Evolutionary conservation across 1,140 invertebrate genomes (phyloP), one percentile per base, ranked within the genome.

Genomic region (Rhynchophorus ferrugineus): DNA sequence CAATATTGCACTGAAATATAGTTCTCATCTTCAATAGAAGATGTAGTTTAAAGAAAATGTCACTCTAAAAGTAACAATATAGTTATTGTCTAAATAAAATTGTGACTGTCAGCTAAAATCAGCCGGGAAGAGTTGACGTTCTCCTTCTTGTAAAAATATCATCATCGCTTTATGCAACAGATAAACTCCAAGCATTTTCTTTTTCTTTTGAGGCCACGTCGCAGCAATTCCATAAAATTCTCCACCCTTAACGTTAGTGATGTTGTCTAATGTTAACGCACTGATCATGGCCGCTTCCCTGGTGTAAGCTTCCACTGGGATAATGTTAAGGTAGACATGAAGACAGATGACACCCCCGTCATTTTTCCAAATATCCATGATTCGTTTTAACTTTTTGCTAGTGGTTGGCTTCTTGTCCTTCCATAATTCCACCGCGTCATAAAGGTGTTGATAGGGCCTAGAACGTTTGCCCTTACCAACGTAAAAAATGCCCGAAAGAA

Each of bases 201-300:
- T 83, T 49, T 89, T 76, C 41, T 80, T 78, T 22, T 72, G 64
- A 2, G 74, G 74, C 91, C 89, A 95, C 0, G 80, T 81, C n/a
- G 79, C 73, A 0, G 81, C 74, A 0, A 79, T 70, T 0, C 91
- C 91, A 65, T 95, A 94, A 66, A 88, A 91, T 49, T 91, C 84
- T 0, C 94, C 93, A 34, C 67, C 65, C 65, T 87, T 87, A 11
- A 82, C 68, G 74, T 98, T 98, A 18, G 80, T 89, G 44, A 98
- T 71, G 63, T 85, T 84, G 1, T 75, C 62, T 8, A 89, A 54
- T 60, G 89, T 85, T 22, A 97, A 65, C 0, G 90, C 86, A 60
- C 91, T 87, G 14, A 98, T 93, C 78, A 98, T 97, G 16, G 85
- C 79, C 1, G 92, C 92, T 71, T 98, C 95, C 51, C 94, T 75